Percentiles rank a stretch among this genome's conserved stretches.
phyloP scores from a whole-genome alignment of 2,797 vertebrate species.

The Helarctos malayanus region DNA sequence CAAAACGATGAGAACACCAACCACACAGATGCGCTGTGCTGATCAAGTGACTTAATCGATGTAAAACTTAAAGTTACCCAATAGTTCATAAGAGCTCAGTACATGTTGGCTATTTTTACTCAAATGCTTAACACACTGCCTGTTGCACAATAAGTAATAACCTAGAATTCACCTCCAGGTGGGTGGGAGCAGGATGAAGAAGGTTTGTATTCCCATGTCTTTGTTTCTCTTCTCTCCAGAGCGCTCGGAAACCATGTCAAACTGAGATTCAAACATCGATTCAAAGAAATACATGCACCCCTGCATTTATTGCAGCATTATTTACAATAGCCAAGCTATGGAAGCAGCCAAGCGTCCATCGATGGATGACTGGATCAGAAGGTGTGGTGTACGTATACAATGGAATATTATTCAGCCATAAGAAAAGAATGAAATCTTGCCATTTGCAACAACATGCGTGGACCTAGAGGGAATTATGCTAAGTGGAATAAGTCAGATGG shows the following conservation, averaged over 20 bases:
- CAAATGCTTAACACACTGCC: neutral
- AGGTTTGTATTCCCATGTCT: neutral
- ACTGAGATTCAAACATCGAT: neutral
- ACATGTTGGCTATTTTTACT: neutral
- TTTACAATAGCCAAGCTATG: neutral
- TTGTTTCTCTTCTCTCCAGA: neutral
- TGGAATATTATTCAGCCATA: neutral
- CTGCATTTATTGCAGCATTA: neutral
- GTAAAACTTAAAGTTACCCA: neutral
- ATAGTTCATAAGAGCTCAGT: neutral
- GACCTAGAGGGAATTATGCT: neutral
- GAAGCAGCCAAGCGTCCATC: neutral
- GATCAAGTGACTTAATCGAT: neutral
- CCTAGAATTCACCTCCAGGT: neutral
- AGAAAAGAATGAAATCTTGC: neutral
- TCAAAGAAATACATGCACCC: neutral
- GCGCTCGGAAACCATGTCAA: neutral
- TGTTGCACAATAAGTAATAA: neutral
- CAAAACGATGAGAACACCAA: neutral
- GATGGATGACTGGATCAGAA: neutral
- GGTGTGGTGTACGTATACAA: neutral
- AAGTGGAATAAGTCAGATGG: neutral
- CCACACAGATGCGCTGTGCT: neutral
- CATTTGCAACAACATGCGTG: neutral
- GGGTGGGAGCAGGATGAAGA: neutral